These are phyloP conservation scores for Ochropleura leucogaster DNA, from an alignment of 2,888 invertebrate species.

Conservation along the genomic window DNA sequence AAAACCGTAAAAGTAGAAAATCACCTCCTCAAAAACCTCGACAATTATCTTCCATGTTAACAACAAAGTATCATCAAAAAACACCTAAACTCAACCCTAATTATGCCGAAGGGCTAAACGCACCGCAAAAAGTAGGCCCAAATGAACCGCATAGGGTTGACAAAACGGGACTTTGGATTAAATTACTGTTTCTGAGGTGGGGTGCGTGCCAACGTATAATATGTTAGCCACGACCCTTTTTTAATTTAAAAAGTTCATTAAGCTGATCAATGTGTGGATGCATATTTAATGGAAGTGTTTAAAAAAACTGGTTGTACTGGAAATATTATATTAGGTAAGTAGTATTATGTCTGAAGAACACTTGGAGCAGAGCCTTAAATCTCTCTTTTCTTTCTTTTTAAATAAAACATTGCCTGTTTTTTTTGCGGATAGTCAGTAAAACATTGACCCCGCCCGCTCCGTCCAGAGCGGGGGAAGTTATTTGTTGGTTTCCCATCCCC, in stretches of 20 bases:
- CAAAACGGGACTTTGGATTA: constrained; percentile 67
- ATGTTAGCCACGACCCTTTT: constrained; percentile 69
- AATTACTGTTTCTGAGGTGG: constrained; percentile 64
- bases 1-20: neutral
- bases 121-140: constrained; percentile 46
- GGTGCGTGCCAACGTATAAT: constrained; percentile 63
- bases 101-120: constrained; percentile 35
- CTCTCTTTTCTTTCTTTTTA: too few species aligned
- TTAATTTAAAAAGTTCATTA: constrained; percentile 74
- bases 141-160: constrained; percentile 58
- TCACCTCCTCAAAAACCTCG: neutral
- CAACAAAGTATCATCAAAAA: constrained; percentile 35
- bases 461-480: too few species aligned
- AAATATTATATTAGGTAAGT: neutral
- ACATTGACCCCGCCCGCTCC: too few species aligned
- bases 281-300: constrained; percentile 51
- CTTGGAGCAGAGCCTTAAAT: too few species aligned
- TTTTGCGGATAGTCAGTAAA: too few species aligned
- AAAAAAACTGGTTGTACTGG: neutral
- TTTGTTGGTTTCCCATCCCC: too few species aligned
- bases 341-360: neutral
- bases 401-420: too few species aligned
- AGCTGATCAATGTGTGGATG: constrained; percentile 47
- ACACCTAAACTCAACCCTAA: constrained; percentile 37
- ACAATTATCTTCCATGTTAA: constrained; percentile 32